Evolutionary conservation across 37 sponge, comb jelly and placozoan genomes (phyloP).

Genomic region (Oopsacas minuta): DNA sequence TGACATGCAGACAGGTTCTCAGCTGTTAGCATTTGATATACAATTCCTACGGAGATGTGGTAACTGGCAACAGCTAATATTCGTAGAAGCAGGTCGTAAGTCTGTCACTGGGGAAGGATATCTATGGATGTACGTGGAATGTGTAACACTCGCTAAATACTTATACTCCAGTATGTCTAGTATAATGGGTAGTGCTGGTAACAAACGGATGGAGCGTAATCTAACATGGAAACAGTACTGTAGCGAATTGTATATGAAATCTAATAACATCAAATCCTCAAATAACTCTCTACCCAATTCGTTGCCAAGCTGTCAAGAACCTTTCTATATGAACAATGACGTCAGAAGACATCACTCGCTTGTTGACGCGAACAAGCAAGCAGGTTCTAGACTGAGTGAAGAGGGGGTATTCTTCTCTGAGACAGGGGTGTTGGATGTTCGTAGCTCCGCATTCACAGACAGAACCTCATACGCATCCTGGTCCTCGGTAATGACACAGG

Average conservation of each 20-base stretch:
- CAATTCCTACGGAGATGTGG: background rate
- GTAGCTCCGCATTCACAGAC: background rate
- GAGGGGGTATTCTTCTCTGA: slow-evolving; percentile 17
- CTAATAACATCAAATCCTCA: background rate
- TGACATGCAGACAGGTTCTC: background rate
- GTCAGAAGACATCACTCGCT: slow-evolving; percentile 12
- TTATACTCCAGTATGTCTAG: background rate
- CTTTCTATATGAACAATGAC: background rate
- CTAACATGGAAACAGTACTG: slow-evolving; percentile 7
- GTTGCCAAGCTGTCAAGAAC: background rate
- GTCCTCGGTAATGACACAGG: background rate
- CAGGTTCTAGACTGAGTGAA: background rate
- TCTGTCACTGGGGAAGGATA: background rate
- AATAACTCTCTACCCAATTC: background rate
- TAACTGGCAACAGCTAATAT: slow-evolving; percentile 9
- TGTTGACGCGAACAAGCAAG: background rate
- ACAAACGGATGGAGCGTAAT: slow-evolving; percentile 10
- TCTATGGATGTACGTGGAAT: slow-evolving; percentile 7
- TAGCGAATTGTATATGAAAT: background rate
- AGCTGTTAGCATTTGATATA: background rate
- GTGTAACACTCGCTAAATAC: background rate
- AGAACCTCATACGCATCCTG: background rate
- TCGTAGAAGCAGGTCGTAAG: background rate
- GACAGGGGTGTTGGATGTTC: background rate
- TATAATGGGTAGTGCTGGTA: background rate